Percentiles rank a stretch among this genome's conserved stretches.
These are phyloP conservation scores for Brachypalpus laphriformis DNA, from an alignment of 2,888 invertebrate species.

Conservation along the genomic window DNA sequence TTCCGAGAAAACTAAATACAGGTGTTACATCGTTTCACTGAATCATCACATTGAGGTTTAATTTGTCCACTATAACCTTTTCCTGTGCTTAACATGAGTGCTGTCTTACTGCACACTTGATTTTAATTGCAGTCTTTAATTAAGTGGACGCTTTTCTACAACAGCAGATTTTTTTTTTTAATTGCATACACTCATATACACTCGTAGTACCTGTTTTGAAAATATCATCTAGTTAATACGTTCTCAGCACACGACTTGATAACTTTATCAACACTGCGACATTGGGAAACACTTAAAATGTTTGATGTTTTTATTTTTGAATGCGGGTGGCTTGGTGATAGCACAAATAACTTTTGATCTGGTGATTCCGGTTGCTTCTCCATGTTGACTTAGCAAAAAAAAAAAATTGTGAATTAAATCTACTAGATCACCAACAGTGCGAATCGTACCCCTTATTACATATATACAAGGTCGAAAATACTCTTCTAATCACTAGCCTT, in stretches of 20 bases:
- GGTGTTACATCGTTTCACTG: too few relatives aligned
- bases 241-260: not conserved
- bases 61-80: not conserved
- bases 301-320: not conserved
- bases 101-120: not conserved
- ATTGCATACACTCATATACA: too few relatives aligned
- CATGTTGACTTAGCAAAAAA: not conserved
- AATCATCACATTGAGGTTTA: not conserved
- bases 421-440: not conserved
- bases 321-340: too few relatives aligned
- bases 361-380: not conserved
- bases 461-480: not conserved
- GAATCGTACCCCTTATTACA: not conserved
- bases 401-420: not conserved
- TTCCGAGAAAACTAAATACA: too few relatives aligned
- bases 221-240: not conserved
- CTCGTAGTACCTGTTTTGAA: not conserved
- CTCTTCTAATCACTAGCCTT: not conserved
- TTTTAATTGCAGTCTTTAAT: constrained; percentile 15
- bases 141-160: not conserved
- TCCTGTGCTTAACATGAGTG: not conserved
- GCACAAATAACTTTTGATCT: not conserved
- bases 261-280: not conserved
- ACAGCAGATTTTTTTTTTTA: not conserved
- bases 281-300: not conserved